phyloP scores from a whole-genome alignment of 2,797 vertebrate species.

The Gallinago solitaria region DNA sequence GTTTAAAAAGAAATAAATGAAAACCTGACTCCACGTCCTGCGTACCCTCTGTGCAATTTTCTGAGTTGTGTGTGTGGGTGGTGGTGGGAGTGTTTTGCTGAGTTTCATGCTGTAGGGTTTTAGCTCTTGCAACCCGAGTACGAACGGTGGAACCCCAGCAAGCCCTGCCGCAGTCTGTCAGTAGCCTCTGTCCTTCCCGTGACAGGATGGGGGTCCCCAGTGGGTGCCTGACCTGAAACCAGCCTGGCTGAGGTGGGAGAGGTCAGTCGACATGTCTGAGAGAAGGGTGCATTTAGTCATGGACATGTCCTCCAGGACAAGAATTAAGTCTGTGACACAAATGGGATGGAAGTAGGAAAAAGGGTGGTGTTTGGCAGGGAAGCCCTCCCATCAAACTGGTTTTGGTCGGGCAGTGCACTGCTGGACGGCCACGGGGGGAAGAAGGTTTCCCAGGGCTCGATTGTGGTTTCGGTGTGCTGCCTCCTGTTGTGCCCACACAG shows the following conservation, averaged over 20 bases:
- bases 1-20: neutral
- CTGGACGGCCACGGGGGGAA: neutral
- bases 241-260: neutral
- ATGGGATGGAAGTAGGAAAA: neutral
- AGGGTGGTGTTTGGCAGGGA: neutral
- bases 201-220: neutral
- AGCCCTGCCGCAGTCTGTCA: neutral
- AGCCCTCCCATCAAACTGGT: neutral
- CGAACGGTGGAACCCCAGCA: neutral
- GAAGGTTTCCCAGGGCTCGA: neutral
- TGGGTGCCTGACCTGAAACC: neutral
- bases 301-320: neutral
- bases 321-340: neutral
- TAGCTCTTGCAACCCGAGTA: neutral
- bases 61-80: too few relatives aligned
- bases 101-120: neutral
- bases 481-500: rapidly evolving
- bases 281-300: neutral
- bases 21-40: rapidly evolving
- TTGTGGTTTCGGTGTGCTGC: rapidly evolving
- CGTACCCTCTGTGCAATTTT: neutral
- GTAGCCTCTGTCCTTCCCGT: neutral
- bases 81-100: neutral
- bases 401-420: neutral
- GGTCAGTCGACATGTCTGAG: rapidly evolving